phyloP scores from a whole-genome alignment of 2,797 vertebrate genomes.

The Eidolon dupreanum region DNA sequence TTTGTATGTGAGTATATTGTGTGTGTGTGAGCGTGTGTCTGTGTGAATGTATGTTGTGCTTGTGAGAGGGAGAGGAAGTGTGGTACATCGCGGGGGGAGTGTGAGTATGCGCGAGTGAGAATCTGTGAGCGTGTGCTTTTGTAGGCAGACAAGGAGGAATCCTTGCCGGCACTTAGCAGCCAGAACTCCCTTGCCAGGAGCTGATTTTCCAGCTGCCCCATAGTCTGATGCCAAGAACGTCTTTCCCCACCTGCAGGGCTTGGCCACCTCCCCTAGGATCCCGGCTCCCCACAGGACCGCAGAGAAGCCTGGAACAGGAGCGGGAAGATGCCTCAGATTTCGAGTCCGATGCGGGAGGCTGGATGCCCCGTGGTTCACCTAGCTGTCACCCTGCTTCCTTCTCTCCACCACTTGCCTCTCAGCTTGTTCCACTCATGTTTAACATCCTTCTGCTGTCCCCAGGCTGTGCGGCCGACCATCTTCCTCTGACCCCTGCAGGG shows the following conservation, averaged over 20 bases:
- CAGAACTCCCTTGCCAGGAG: slow-evolving; percentile 34
- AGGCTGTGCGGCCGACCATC: background rate
- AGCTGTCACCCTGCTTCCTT: background rate
- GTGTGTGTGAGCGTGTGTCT: background rate
- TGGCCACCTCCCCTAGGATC: slow-evolving; percentile 10
- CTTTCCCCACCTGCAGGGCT: slow-evolving; percentile 39
- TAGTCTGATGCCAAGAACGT: background rate
- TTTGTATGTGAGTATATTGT: background rate
- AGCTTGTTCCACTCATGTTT: background rate
- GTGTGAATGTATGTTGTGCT: background rate
- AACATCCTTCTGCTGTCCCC: background rate
- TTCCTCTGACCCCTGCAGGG: background rate
- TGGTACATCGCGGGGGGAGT: background rate
- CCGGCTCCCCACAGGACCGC: background rate
- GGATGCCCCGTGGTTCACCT: background rate
- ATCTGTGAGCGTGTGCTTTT: background rate
- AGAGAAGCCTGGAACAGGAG: background rate
- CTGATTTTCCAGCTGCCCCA: slow-evolving; percentile 43
- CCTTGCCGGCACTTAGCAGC: background rate
- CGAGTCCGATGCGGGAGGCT: background rate
- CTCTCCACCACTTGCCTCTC: background rate
- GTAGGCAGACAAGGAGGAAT: background rate
- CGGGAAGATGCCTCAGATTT: background rate
- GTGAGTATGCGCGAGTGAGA: background rate
- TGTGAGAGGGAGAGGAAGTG: background rate